Evolutionary conservation across 1,140 invertebrate genomes (phyloP).

Genomic region (Euura saliciscinereae): DNA sequence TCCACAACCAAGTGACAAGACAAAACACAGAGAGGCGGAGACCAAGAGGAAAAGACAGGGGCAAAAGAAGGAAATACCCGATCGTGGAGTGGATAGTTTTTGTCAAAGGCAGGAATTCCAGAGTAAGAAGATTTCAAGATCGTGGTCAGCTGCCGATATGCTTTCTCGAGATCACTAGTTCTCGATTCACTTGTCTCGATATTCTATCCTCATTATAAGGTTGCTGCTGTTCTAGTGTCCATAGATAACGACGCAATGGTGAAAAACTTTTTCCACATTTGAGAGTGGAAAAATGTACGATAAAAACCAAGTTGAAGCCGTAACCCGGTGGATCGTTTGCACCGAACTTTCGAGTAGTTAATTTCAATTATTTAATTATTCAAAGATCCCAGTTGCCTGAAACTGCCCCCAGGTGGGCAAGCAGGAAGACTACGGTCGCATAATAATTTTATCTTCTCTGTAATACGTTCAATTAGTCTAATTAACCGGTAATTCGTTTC

Average conservation of each 20-base stretch:
- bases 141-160: neutral
- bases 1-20: too few relatives aligned
- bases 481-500: neutral
- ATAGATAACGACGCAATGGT: neutral
- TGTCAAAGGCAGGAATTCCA: neutral
- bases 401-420: neutral
- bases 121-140: neutral
- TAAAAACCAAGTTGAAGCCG: too few relatives aligned
- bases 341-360: neutral
- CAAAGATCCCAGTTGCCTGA: neutral
- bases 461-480: neutral
- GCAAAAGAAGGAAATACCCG: neutral
- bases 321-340: neutral
- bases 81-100: neutral
- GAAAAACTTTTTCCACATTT: neutral
- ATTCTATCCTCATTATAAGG: neutral
- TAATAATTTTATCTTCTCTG: neutral
- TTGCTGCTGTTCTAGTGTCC: neutral
- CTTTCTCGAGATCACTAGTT: neutral
- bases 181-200: neutral
- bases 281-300: too few relatives aligned
- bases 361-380: conserved; percentile 2
- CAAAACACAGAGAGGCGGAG: too few relatives aligned
- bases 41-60: too few relatives aligned
- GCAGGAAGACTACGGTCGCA: neutral